Conservation (phyloP, 2,797 vertebrate genomes). For the Malurus leucopterus region DNA sequence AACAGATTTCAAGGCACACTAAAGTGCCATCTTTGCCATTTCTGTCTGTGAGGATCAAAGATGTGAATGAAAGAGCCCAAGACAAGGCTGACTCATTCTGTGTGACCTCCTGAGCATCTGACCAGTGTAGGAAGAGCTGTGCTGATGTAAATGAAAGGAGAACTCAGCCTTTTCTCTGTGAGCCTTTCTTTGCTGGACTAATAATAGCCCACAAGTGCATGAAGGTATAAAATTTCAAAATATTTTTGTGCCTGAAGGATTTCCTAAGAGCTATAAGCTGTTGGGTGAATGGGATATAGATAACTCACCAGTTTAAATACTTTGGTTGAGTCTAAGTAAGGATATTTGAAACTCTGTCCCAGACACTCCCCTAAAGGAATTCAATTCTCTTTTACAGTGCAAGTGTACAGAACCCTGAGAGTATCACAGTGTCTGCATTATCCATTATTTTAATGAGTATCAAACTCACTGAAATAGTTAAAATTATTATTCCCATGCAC, state of each 20-base stretch:
- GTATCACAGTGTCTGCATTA: not conserved
- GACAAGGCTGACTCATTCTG: not conserved
- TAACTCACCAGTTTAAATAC: not conserved
- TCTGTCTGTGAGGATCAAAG: conserved; percentile 4
- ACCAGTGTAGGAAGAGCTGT: not conserved
- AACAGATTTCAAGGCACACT: not conserved
- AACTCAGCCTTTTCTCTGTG: not conserved
- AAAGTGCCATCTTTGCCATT: not conserved
- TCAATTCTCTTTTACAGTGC: not conserved
- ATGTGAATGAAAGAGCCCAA: not conserved
- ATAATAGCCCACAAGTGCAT: not conserved
- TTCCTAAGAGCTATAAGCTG: not conserved
- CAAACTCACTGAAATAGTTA: not conserved
- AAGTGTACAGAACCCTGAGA: not conserved
- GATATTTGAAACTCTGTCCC: not conserved
- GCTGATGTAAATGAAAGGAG: not conserved
- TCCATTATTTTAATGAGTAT: not conserved
- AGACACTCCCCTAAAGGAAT: not conserved
- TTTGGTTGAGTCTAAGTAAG: not conserved
- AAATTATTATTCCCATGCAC: not conserved
- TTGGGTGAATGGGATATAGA: not conserved
- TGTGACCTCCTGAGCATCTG: conserved; percentile 27
- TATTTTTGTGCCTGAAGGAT: not conserved
- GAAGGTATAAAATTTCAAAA: not conserved
- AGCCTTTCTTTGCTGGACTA: not conserved